These are phyloP conservation scores for Centroberyx gerrardi DNA, from an alignment of 2,797 vertebrate genomes.

Conservation along the genomic window DNA sequence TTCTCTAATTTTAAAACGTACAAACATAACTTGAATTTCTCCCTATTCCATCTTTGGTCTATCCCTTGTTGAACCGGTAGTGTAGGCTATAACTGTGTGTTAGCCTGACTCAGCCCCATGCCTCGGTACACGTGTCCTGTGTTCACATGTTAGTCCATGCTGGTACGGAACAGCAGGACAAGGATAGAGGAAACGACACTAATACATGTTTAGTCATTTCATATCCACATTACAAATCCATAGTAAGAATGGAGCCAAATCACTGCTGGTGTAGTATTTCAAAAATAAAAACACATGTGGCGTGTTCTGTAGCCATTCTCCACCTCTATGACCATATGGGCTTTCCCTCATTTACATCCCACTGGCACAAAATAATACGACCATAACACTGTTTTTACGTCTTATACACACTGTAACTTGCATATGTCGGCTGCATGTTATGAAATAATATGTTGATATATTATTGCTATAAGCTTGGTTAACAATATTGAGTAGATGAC, in stretches of 20 bases:
- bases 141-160: conserved; percentile 20
- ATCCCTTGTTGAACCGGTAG: too few relatives aligned
- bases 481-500: too few relatives aligned
- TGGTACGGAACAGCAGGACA: background rate
- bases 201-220: rapidly evolving
- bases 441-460: too few relatives aligned
- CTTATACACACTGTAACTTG: too few relatives aligned
- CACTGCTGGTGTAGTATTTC: rapidly evolving
- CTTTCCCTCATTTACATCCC: background rate
- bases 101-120: conserved; percentile 4
- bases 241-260: rapidly evolving
- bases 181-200: rapidly evolving
- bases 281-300: conserved; percentile 47
- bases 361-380: too few relatives aligned
- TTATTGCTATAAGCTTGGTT: too few relatives aligned
- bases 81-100: too few relatives aligned
- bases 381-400: too few relatives aligned
- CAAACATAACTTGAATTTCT: too few relatives aligned
- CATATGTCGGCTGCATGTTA: too few relatives aligned
- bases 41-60: too few relatives aligned
- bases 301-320: background rate
- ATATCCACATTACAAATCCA: rapidly evolving
- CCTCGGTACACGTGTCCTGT: conserved; percentile 49
- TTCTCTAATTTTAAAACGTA: too few relatives aligned
- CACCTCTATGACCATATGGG: background rate